These are phyloP conservation scores for Myiagra hebetior DNA, from an alignment of 2,113 vertebrate genomes.

Conservation along the genomic window DNA sequence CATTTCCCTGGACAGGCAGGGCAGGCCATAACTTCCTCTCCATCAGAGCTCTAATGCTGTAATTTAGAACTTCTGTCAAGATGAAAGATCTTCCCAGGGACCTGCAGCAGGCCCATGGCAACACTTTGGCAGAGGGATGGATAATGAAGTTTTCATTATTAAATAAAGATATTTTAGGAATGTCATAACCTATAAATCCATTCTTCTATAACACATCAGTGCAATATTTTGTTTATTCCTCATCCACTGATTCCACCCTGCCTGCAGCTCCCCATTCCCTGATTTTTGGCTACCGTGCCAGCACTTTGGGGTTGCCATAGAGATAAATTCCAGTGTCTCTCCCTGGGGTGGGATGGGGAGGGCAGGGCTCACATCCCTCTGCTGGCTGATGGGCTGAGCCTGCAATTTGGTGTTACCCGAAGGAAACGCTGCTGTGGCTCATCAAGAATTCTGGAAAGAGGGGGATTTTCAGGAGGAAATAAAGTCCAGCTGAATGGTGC, in stretches of 20 bases:
- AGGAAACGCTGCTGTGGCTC: neutral
- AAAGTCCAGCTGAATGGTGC: neutral
- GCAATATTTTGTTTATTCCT: constrained; percentile 61
- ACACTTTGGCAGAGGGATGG: constrained; percentile 67
- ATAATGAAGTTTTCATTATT: constrained; percentile 86
- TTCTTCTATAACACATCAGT: constrained; percentile 21
- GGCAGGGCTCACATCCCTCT: neutral
- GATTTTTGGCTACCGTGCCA: neutral
- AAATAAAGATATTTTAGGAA: constrained; percentile 79
- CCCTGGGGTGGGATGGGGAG: neutral
- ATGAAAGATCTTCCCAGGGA: constrained; percentile 79
- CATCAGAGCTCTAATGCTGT: constrained; percentile 70
- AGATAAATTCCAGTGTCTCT: neutral
- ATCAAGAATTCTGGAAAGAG: neutral
- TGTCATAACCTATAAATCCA: constrained; percentile 75
- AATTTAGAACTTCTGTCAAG: constrained; percentile 78
- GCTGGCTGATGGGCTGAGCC: neutral
- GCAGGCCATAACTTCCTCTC: constrained; percentile 70
- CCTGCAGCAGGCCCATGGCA: constrained; percentile 69
- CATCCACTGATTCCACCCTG: neutral
- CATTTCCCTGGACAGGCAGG: constrained; percentile 90
- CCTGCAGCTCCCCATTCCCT: neutral
- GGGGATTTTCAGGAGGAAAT: neutral
- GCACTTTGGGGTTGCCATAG: constrained; percentile 11
- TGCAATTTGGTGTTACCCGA: neutral